Evolutionary conservation across 2,888 invertebrate species (phyloP).

Genomic region (Leucozona laternaria): DNA sequence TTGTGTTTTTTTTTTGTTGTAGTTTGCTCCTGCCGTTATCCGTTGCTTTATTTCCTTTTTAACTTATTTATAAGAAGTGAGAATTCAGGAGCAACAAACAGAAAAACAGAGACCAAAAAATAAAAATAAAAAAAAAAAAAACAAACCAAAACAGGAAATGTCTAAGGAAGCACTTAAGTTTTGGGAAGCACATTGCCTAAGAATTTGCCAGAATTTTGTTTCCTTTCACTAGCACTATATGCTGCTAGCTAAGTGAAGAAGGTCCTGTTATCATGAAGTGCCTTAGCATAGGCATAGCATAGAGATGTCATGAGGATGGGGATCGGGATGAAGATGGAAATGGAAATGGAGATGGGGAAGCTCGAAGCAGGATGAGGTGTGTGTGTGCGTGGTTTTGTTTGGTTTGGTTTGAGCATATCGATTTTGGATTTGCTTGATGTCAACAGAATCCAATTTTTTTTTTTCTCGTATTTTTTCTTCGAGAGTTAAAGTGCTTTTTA

Average conservation of each 20-base stretch:
- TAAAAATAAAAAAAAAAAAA: not conserved
- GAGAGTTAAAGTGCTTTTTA: slow-evolving; percentile 55
- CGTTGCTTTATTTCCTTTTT: slow-evolving; percentile 62
- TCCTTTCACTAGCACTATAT: slow-evolving; percentile 19
- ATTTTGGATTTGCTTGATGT: slow-evolving; percentile 59
- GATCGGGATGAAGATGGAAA: no score
- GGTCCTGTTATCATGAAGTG: slow-evolving; percentile 27
- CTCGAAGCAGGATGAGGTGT: not conserved
- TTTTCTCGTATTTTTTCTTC: slow-evolving; percentile 10
- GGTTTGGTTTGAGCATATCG: slow-evolving; percentile 33
- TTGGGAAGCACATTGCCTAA: slow-evolving; percentile 63
- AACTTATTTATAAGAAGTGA: slow-evolving; percentile 66
- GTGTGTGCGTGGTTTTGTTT: slow-evolving; percentile 18
- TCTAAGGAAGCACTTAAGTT: slow-evolving; percentile 73
- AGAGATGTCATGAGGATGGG: slow-evolving; percentile 13
- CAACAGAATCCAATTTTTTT: slow-evolving; percentile 29
- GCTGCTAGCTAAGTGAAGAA: slow-evolving; percentile 30
- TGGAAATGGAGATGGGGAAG: no score
- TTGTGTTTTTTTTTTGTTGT: slow-evolving; percentile 56
- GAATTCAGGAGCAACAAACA: slow-evolving; percentile 37
- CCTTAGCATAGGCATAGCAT: slow-evolving; percentile 31
- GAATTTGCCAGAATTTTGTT: slow-evolving; percentile 58
- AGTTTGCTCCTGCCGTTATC: slow-evolving; percentile 51
- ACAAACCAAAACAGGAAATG: slow-evolving; percentile 67
- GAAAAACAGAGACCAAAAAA: no score